Conservation (phyloP, 2,888 invertebrate species). For the Drosophila fulvimacula region DNA sequence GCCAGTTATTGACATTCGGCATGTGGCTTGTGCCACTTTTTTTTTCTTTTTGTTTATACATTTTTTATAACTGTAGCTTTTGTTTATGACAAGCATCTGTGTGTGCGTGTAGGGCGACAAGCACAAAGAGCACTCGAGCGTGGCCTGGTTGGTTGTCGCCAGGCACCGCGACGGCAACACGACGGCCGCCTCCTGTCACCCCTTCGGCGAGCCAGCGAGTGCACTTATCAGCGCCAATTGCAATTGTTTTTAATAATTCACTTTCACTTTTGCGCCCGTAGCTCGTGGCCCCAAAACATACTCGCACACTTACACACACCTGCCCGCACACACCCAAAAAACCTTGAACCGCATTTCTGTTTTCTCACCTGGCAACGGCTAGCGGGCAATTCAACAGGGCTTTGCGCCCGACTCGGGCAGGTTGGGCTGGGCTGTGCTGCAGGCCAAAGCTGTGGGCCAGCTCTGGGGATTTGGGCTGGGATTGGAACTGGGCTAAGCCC, state of each 20-base stretch:
- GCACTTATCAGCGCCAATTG: constrained; percentile 62
- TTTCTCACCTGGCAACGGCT: constrained; percentile 44
- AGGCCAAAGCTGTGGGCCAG: constrained; percentile 19
- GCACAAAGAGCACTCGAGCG: constrained; percentile 39
- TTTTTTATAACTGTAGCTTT: constrained; percentile 7
- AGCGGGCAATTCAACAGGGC: constrained; percentile 3
- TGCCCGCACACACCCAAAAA: constrained; percentile 36
- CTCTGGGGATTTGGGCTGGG: constrained; percentile 18
- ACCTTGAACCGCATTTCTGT: constrained; percentile 57
- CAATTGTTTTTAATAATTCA: constrained; percentile 75
- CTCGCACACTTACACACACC: constrained; percentile 5
- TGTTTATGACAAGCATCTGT: constrained; percentile 23
- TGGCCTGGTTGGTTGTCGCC: constrained; percentile 25
- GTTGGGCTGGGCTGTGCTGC: constrained; percentile 13
- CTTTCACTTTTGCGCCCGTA: constrained; percentile 64
- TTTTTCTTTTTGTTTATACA: background rate
- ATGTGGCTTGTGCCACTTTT: constrained; percentile 29
- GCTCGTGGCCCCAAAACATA: constrained; percentile 17
- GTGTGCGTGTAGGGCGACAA: constrained; percentile 28
- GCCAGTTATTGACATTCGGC: constrained; percentile 34
- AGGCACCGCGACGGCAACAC: background rate
- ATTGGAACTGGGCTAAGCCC: constrained; percentile 23
- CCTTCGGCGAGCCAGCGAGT: constrained; percentile 16
- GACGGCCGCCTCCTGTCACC: background rate
- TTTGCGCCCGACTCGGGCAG: constrained; percentile 1